Percentiles rank a stretch among this genome's conserved stretches.
phyloP scores from a whole-genome alignment of 1,140 invertebrate species.

The Aphidius gifuensis region DNA sequence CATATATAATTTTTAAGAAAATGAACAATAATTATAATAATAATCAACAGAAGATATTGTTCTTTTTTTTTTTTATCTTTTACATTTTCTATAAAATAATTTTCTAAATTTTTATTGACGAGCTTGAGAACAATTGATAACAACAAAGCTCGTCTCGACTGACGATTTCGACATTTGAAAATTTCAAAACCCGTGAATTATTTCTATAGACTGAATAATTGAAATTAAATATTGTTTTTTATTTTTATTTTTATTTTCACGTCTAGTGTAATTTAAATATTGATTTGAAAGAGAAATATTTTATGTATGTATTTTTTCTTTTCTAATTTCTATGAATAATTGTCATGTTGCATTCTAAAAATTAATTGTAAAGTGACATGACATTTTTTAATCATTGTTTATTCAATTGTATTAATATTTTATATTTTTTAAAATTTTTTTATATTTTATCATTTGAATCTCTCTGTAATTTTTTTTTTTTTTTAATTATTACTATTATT shows the following conservation, averaged over 20 bases:
- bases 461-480: background rate
- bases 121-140: background rate
- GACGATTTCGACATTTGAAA: conserved; percentile 34
- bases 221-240: conserved; percentile 12
- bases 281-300: background rate
- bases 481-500: background rate
- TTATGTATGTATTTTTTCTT: background rate
- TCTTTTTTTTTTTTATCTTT: background rate
- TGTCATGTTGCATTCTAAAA: conserved; percentile 46
- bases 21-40: no score
- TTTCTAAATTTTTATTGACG: no score
- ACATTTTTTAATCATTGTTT: conserved; percentile 29
- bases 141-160: conserved; percentile 10
- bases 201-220: conserved; percentile 19
- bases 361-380: conserved; percentile 51
- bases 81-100: no score
- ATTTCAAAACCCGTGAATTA: conserved; percentile 13
- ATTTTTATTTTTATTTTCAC: no score
- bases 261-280: conserved; percentile 1
- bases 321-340: background rate
- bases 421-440: conserved; percentile 17
- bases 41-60: background rate
- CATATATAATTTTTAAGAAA: no score
- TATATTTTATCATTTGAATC: no score
- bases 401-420: conserved; percentile 2